Conservation (phyloP, 2,113 vertebrate species). For the Potamarius usumacintae region DNA sequence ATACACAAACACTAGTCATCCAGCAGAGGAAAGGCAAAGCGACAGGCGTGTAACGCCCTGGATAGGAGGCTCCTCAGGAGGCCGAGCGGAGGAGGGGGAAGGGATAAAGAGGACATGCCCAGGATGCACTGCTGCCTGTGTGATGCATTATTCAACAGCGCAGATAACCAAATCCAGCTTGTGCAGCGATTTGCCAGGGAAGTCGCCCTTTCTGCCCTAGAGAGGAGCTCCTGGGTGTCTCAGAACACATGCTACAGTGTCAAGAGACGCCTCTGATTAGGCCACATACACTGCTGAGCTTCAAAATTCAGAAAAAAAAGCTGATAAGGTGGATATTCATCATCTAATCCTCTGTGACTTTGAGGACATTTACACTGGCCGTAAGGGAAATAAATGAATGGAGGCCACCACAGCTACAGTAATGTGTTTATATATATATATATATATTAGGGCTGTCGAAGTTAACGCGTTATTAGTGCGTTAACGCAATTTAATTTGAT, state of each 20-base stretch:
- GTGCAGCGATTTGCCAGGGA: conserved; percentile 35
- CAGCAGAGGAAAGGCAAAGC: conserved; percentile 20
- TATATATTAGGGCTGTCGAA: no score
- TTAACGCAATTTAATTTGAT: no score
- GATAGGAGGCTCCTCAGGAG: conserved; percentile 33
- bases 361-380: background rate
- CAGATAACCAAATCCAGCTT: conserved; percentile 42
- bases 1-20: conserved; percentile 24
- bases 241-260: conserved; percentile 10
- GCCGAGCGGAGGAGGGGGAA: conserved; percentile 1
- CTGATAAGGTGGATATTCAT: conserved; percentile 6
- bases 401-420: background rate
- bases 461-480: no score
- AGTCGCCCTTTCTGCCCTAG: conserved; percentile 30
- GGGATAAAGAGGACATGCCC: conserved; percentile 44
- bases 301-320: background rate
- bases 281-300: conserved; percentile 16
- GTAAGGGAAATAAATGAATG: background rate
- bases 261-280: conserved; percentile 3
- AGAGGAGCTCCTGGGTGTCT: conserved; percentile 30
- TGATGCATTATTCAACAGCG: conserved; percentile 44
- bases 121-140: conserved; percentile 42
- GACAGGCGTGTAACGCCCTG: conserved; percentile 27
- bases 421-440: background rate
- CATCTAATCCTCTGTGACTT: conserved; percentile 17